Evolutionary conservation across 2,113 vertebrate species (phyloP), one percentile per base, ranked within the genome.

Genomic region (Ophthalmolycus amberensis): DNA sequence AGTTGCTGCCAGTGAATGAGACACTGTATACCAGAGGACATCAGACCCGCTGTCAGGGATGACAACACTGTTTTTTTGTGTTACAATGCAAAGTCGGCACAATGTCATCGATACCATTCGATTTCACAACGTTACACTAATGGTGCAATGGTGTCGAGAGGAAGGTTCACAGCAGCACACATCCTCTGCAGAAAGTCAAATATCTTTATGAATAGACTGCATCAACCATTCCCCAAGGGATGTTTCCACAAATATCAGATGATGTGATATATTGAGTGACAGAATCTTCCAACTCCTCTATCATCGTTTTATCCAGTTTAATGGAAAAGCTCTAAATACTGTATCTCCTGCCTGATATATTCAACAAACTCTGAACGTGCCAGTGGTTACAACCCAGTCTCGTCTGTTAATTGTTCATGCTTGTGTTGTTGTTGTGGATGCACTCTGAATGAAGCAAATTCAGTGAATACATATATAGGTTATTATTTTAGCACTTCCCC

Each of bases 1-100:
- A 66, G 42, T 69, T 64, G 63, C 79, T 74, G 85, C 42, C 77
- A 71, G 34, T 11, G 52, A 71, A 71, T 46, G 25, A 79, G 27
- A 69, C 42, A 68, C 54, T 64, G 60, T 76, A 34, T 16, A 86
- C 25, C 64, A 81, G 40, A 70, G 74, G 40, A 60, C n/a, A 68
- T 82, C 56, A 63, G 12, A 69, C 32, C 44, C 16, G 42, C 67
- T 59, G 69, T 72, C 65, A 72, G 52, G 66, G 48, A 63, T 29
- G 29, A 71, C 62, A 34, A 29, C 56, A 14, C 62, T 25, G 52
- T 63, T 68, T 18, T 44, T 59, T 48, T 37, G 15, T 40, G 56
- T 59, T 59, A 68, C 20, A 75, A n/a, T 71, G 12, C 44, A 50
- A 83, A 56, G 60, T 64, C 40, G 2, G 29, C 52, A 63, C 62